A percentile compares a stretch with the other conserved stretches of the same genome.
Evolutionary conservation across 2,113 vertebrate genomes (phyloP).

Genomic region (Rhadina sibilatrix): DNA sequence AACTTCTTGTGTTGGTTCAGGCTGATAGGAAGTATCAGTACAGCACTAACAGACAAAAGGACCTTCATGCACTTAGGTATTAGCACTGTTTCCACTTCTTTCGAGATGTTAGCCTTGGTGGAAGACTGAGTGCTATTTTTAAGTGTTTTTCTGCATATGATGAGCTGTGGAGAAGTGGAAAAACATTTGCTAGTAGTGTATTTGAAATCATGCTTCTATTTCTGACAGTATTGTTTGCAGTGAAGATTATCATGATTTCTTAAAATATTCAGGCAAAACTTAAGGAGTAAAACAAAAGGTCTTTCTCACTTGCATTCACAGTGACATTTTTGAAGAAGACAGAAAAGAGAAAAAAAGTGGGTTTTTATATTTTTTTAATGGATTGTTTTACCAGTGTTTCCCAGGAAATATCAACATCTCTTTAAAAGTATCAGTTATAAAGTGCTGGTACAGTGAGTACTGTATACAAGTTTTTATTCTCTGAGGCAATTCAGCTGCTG

Average conservation of each 20-base stretch:
- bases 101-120: background rate
- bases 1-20: background rate
- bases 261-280: background rate
- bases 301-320: background rate
- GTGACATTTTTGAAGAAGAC: background rate
- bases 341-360: background rate
- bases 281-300: background rate
- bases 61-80: background rate
- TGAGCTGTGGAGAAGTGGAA: background rate
- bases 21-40: background rate
- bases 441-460: background rate
- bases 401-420: background rate
- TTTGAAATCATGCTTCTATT: background rate
- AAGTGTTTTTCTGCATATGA: background rate
- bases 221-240: background rate
- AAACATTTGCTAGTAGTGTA: background rate
- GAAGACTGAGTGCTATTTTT: background rate
- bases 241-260: conserved; percentile 1
- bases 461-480: background rate
- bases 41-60: background rate
- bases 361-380: background rate
- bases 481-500: background rate
- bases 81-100: background rate
- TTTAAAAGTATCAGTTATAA: background rate
- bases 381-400: background rate